Conservation (phyloP, 2,113 vertebrate genomes). For the Hippocampus abdominalis region DNA sequence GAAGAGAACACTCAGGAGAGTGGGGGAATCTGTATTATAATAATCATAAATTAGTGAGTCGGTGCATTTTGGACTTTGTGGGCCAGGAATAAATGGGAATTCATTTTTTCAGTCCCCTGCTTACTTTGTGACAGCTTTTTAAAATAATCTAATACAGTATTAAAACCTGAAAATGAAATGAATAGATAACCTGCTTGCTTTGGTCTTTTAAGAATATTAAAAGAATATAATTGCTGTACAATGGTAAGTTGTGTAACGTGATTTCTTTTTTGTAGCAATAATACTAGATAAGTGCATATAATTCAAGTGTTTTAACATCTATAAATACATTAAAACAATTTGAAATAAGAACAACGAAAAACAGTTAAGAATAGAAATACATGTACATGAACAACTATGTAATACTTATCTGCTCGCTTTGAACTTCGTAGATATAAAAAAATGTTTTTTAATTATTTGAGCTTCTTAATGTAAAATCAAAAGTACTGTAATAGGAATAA, state of each 20-base stretch:
- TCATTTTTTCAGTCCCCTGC: too few relatives aligned
- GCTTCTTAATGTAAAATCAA: background rate
- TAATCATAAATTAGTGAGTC: too few relatives aligned
- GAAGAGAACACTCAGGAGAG: constrained; percentile 5
- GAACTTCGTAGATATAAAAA: background rate
- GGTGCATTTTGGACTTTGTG: too few relatives aligned
- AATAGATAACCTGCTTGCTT: background rate
- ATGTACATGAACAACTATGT: background rate
- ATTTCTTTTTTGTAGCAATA: background rate
- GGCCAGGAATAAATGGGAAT: too few relatives aligned
- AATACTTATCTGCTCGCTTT: background rate
- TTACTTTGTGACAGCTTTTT: too few relatives aligned
- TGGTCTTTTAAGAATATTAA: background rate
- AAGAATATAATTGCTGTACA: background rate
- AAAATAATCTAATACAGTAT: too few relatives aligned
- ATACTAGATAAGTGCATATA: background rate
- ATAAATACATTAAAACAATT: background rate
- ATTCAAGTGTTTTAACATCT: background rate
- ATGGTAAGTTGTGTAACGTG: background rate
- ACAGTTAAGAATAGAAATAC: background rate
- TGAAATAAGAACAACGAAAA: background rate
- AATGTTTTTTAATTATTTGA: background rate
- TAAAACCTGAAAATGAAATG: too few relatives aligned
- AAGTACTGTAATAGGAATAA: too few relatives aligned
- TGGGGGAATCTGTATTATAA: background rate